A percentile compares a stretch with the other conserved stretches of the same genome.
phyloP scores from a whole-genome alignment of 2,113 vertebrate species.

The Chamaea fasciata region DNA sequence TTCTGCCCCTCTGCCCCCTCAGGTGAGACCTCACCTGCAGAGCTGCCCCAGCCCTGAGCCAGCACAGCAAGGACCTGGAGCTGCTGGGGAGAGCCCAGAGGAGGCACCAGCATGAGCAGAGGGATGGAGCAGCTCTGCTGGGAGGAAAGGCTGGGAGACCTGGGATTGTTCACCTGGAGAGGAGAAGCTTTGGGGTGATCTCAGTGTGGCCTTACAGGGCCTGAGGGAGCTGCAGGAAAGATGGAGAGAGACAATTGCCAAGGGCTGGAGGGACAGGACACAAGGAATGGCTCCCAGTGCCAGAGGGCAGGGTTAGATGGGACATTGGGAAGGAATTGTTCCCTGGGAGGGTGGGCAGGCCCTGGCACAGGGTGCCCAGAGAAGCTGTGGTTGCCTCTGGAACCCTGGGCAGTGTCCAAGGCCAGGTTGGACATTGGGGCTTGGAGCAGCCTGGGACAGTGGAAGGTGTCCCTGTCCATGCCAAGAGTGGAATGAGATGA shows the following conservation, averaged over 20 bases:
- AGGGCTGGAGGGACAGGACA: too few relatives aligned
- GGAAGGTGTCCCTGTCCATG: neutral
- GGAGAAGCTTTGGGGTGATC: too few relatives aligned
- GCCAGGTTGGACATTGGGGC: neutral
- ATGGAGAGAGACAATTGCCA: too few relatives aligned
- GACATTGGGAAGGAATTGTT: neutral
- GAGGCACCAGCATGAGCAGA: too few relatives aligned
- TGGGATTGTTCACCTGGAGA: too few relatives aligned
- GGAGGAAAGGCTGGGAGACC: too few relatives aligned
- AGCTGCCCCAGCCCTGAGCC: neutral
- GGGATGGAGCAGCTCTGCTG: too few relatives aligned
- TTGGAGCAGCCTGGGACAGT: neutral
- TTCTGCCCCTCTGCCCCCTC: neutral
- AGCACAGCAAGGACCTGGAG: neutral
- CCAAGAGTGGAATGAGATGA: fast-evolving
- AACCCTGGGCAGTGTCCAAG: neutral
- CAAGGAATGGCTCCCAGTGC: neutral
- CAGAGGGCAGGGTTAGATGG: neutral
- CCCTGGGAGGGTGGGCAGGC: neutral
- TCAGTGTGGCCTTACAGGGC: too few relatives aligned
- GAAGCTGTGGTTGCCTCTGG: neutral
- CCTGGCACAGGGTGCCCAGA: neutral
- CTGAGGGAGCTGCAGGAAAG: too few relatives aligned
- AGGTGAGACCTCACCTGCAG: neutral
- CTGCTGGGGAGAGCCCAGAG: neutral